Conservation (phyloP, 1,140 invertebrate genomes). For the Muscidifurax raptorellus region DNA sequence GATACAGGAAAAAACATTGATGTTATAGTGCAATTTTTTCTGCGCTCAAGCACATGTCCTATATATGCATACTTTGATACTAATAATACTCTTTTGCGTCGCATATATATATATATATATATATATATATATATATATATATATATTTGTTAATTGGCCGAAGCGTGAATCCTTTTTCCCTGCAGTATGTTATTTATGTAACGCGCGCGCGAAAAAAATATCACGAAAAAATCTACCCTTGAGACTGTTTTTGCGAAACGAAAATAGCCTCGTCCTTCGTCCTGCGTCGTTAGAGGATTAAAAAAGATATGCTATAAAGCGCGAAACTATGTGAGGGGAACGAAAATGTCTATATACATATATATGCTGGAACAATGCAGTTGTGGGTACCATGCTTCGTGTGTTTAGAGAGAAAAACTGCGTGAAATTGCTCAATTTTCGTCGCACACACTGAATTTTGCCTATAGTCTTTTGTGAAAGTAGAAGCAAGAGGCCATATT, state of each 20-base stretch:
- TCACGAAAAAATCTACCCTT: neutral
- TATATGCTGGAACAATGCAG: too few species aligned
- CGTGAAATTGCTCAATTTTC: too few species aligned
- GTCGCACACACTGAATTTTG: too few species aligned
- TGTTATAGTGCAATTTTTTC: neutral
- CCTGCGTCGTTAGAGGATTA: neutral
- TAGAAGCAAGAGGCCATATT: too few species aligned
- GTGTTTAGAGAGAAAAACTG: neutral
- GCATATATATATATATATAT: neutral
- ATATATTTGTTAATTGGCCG: too few species aligned
- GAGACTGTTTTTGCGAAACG: neutral
- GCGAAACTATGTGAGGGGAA: neutral
- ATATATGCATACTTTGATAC: too few species aligned
- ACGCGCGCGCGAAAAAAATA: neutral
- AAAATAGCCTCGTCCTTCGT: neutral
- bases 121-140: too few species aligned
- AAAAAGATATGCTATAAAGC: neutral
- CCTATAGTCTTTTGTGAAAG: too few species aligned
- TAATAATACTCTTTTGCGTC: too few species aligned
- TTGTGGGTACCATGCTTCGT: neutral
- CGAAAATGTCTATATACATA: too few species aligned
- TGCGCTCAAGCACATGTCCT: too few species aligned
- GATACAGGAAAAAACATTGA: too few species aligned
- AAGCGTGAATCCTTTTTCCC: neutral
- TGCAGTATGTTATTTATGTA: neutral